These are phyloP conservation scores for Ptychadena robeensis DNA, from an alignment of 2,797 vertebrate species.

Conservation along the genomic window DNA sequence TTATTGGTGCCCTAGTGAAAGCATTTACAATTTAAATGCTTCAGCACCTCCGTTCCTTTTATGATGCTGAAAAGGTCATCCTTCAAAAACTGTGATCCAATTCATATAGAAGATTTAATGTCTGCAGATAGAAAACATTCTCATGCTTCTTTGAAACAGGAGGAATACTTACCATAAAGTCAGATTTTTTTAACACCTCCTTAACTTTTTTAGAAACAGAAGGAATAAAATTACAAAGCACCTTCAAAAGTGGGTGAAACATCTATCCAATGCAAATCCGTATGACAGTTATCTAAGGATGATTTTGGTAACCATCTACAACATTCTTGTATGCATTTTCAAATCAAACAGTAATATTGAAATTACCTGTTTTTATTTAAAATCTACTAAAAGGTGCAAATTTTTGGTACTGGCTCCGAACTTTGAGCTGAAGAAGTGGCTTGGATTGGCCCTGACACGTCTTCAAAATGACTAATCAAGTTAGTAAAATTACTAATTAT, in stretches of 20 bases:
- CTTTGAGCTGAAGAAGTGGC: too few species aligned
- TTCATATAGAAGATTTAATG: slow-evolving; percentile 76
- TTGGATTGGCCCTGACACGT: too few species aligned
- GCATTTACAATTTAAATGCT: slow-evolving; percentile 71
- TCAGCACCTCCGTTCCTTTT: slow-evolving; percentile 70
- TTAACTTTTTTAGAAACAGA: slow-evolving; percentile 6
- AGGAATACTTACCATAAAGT: slow-evolving; percentile 69
- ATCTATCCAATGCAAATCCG: background rate
- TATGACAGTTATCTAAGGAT: background rate
- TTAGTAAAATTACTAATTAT: too few species aligned
- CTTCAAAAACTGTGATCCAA: slow-evolving; percentile 75
- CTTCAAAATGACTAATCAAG: too few species aligned
- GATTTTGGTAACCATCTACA: background rate
- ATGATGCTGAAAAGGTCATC: slow-evolving; percentile 80
- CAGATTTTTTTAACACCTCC: slow-evolving; percentile 59
- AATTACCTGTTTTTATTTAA: background rate
- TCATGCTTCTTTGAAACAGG: slow-evolving; percentile 69
- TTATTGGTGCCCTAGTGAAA: slow-evolving; percentile 71
- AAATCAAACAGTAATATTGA: background rate
- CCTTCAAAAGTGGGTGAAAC: background rate
- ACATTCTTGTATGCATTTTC: background rate
- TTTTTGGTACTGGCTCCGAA: too few species aligned
- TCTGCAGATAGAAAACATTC: slow-evolving; percentile 72
- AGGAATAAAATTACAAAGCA: background rate
- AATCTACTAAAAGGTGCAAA: background rate